phyloP scores from a whole-genome alignment of 2,888 invertebrate genomes.

The Podabrus alpinus region DNA sequence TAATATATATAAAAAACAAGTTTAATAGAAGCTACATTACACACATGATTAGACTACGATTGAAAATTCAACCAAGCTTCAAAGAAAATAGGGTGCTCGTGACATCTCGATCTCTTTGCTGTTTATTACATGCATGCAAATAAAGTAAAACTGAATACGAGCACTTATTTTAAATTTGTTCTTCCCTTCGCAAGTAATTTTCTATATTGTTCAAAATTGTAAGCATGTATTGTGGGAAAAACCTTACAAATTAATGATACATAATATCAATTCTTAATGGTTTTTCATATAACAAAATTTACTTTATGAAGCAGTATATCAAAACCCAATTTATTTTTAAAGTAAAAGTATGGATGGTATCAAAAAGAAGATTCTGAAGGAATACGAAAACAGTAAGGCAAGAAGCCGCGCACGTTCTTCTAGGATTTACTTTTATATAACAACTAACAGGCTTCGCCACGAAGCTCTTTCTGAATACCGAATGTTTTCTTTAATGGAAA shows the following conservation, averaged over 20 bases:
- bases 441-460: slow-evolving; percentile 53
- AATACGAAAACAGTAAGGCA: slow-evolving; percentile 47
- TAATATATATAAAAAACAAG: slow-evolving; percentile 7
- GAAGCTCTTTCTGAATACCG: slow-evolving; percentile 51
- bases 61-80: slow-evolving; percentile 35
- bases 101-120: slow-evolving; percentile 37
- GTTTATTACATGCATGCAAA: slow-evolving; percentile 31
- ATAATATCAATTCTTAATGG: slow-evolving; percentile 16
- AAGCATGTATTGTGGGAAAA: not conserved
- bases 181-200: slow-evolving; percentile 2
- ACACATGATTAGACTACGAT: slow-evolving; percentile 41
- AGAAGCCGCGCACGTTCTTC: slow-evolving; percentile 49
- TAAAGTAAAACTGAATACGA: slow-evolving; percentile 26
- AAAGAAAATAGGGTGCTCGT: slow-evolving; percentile 38
- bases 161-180: slow-evolving; percentile 6
- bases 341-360: slow-evolving; percentile 45
- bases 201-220: not conserved
- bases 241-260: not conserved
- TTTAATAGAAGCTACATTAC: slow-evolving; percentile 31
- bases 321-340: slow-evolving; percentile 47
- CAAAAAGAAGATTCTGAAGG: slow-evolving; percentile 40
- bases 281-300: slow-evolving; percentile 29
- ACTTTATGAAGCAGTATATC: slow-evolving; percentile 38
- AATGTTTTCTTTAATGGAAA: slow-evolving; percentile 53
- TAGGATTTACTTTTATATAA: slow-evolving; percentile 55